These are phyloP conservation scores for Araneus ventricosus DNA, from an alignment of 1,140 invertebrate genomes.

Conservation along the genomic window DNA sequence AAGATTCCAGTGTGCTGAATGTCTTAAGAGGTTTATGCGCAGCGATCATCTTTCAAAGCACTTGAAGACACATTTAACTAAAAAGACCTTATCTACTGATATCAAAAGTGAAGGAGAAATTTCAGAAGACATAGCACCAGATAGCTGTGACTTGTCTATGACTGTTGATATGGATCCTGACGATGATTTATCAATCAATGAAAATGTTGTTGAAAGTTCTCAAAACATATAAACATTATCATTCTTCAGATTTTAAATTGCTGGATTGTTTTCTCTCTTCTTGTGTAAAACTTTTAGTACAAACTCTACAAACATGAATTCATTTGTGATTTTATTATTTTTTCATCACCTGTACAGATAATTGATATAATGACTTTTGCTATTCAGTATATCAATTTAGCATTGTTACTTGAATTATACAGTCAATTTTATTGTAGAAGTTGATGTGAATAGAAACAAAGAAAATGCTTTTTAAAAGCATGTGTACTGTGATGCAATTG, in stretches of 20 bases:
- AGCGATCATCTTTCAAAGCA: constrained; percentile 93
- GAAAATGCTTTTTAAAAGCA: constrained; percentile 4
- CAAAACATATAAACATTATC: constrained; percentile 40
- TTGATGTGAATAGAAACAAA: constrained; percentile 7
- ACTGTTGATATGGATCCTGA: constrained; percentile 80
- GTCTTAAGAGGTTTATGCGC: constrained; percentile 92
- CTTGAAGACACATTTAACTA: constrained; percentile 91
- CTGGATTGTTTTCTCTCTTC: constrained; percentile 20
- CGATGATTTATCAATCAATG: constrained; percentile 78
- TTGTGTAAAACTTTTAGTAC: constrained; percentile 29
- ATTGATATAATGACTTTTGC: not conserved
- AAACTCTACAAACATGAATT: not conserved
- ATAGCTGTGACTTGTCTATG: constrained; percentile 83
- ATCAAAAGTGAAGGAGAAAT: constrained; percentile 76
- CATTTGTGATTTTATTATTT: constrained; percentile 40
- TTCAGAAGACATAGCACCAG: constrained; percentile 80
- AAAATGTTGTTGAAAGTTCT: constrained; percentile 76
- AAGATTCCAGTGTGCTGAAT: constrained; percentile 89
- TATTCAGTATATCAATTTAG: constrained; percentile 10
- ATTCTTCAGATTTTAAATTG: constrained; percentile 17
- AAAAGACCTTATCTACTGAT: constrained; percentile 78
- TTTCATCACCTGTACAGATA: not conserved
- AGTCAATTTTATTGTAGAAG: not conserved
- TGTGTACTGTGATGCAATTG: constrained; percentile 27
- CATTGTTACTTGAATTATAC: not conserved